Percentiles rank a stretch among this genome's conserved stretches.
phyloP scores from a whole-genome alignment of 2,797 vertebrate genomes.

The Spheniscus humboldti region DNA sequence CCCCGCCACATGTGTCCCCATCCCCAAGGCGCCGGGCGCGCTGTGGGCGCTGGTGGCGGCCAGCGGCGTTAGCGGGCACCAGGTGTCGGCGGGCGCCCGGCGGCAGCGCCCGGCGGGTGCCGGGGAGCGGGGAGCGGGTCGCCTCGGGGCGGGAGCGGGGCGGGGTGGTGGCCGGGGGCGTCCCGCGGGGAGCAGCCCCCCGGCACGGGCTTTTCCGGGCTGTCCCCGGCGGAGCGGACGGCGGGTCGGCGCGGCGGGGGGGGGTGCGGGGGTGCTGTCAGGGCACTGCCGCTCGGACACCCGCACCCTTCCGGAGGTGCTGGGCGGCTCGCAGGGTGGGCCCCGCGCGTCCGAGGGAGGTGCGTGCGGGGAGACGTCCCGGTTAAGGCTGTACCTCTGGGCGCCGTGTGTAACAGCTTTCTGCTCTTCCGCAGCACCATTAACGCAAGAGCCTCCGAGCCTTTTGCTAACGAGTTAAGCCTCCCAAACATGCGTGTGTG shows the following conservation, averaged over 20 bases:
- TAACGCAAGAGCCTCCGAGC: not conserved
- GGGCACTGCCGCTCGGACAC: not conserved
- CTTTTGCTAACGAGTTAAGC: rapidly evolving
- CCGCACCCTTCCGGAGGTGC: not conserved
- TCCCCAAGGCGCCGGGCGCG: not conserved
- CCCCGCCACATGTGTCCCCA: not conserved
- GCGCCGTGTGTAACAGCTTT: not conserved
- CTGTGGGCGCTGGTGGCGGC: not conserved
- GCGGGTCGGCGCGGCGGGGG: not conserved
- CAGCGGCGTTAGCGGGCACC: not conserved
- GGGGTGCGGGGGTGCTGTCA: not conserved
- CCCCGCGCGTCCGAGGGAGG: not conserved
- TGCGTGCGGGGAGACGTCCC: not conserved
- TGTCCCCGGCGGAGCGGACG: not conserved
- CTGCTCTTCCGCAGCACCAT: not conserved
- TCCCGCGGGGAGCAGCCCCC: not conserved
- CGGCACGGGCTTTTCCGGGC: not conserved
- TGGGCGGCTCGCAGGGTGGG: not conserved
- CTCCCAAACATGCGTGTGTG: not conserved
- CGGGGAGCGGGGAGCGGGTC: too few relatives aligned
- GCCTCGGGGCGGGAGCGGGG: not conserved
- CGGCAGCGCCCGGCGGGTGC: not conserved
- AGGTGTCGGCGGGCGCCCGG: not conserved
- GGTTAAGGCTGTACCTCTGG: not conserved
- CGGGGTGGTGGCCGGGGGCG: not conserved